phyloP scores from a whole-genome alignment of 2,888 invertebrate genomes.

The Mactromeris polynyma region DNA sequence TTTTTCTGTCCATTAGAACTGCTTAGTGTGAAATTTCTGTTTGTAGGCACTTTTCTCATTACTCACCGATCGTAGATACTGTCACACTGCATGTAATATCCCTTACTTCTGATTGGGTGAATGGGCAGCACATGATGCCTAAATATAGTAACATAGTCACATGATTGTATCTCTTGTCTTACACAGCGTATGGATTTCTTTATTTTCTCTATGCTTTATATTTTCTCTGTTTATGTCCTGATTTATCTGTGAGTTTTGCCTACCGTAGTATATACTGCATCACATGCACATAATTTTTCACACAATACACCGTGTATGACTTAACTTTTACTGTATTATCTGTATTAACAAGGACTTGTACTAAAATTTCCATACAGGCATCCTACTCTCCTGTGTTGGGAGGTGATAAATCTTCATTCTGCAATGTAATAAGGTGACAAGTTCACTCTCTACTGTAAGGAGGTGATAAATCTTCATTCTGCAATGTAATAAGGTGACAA shows the following conservation, averaged over 20 bases:
- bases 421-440: not conserved
- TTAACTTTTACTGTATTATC: not conserved
- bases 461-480: not conserved
- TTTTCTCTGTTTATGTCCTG: conserved; percentile 35
- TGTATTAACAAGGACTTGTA: conserved; percentile 1
- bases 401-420: not conserved
- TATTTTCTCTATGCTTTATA: conserved; percentile 49
- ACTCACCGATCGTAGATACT: not conserved
- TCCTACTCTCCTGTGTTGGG: not conserved
- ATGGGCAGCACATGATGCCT: conserved; percentile 58
- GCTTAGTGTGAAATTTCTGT: conserved; percentile 24
- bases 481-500: not conserved
- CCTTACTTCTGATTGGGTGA: conserved; percentile 63
- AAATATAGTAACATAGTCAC: conserved; percentile 69
- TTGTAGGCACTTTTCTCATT: conserved; percentile 20
- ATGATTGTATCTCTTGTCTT: conserved; percentile 57
- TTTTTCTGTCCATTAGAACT: conserved; percentile 8
- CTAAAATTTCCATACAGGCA: not conserved
- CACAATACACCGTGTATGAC: not conserved
- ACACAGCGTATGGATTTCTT: conserved; percentile 47
- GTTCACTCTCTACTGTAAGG: not conserved
- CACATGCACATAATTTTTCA: not conserved
- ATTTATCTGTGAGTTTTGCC: conserved; percentile 22
- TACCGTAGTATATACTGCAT: not conserved
- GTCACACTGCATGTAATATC: conserved; percentile 69